Conservation (phyloP, 2,113 vertebrate species). For the Laticauda laticaudata region DNA sequence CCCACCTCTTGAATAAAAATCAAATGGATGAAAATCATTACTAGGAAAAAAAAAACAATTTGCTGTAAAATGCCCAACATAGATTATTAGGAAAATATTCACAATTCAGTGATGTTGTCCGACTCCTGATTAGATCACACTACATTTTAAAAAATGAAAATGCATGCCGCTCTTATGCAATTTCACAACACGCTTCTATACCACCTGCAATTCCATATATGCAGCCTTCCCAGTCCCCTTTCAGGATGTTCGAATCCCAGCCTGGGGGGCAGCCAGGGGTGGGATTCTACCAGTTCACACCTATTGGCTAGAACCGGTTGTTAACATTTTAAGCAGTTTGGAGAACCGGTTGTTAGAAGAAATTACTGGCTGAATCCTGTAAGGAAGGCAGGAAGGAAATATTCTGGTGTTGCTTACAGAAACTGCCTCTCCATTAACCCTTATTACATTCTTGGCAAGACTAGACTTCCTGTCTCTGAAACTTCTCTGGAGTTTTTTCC, state of each 20-base stretch:
- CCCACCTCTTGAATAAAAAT: background rate
- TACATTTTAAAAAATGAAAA: background rate
- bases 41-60: background rate
- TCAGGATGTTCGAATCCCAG: background rate
- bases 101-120: background rate
- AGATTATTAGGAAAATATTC: background rate
- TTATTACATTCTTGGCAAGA: no score
- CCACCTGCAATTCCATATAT: background rate
- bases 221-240: background rate
- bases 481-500: no score
- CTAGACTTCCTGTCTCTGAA: no score
- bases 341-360: no score
- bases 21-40: fast-evolving
- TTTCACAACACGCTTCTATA: background rate
- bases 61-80: background rate
- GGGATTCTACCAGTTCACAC: no score
- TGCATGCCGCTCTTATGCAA: background rate
- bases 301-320: no score
- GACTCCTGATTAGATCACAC: background rate
- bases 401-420: no score
- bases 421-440: no score
- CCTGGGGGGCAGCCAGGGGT: background rate
- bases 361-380: no score
- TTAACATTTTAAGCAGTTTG: no score
- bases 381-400: no score